Evolutionary conservation across 2,797 vertebrate species (phyloP).

Genomic region (Simalia tracyae): DNA sequence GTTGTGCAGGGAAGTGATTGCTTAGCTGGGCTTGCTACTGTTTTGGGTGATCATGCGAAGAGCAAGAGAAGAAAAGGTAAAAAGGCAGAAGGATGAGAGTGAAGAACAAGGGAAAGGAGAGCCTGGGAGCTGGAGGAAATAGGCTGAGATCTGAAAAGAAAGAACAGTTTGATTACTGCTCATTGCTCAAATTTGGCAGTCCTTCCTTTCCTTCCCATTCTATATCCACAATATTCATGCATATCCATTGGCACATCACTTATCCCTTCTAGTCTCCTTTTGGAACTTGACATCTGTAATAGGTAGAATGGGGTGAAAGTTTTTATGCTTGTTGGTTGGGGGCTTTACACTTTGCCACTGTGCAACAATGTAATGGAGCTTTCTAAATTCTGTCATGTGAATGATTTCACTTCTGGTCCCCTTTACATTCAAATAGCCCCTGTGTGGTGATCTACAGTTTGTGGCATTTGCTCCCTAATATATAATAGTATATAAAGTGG

Average conservation of each 20-base stretch:
- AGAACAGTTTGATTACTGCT: too few relatives aligned
- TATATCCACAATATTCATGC: background rate
- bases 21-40: background rate
- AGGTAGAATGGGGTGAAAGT: background rate
- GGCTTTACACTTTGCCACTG: background rate
- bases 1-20: background rate
- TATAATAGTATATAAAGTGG: slow-evolving; percentile 47
- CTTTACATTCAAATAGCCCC: background rate
- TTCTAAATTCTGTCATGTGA: background rate
- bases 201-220: background rate
- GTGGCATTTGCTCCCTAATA: slow-evolving; percentile 43
- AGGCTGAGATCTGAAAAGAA: too few relatives aligned
- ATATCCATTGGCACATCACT: background rate
- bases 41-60: background rate
- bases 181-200: background rate
- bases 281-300: background rate
- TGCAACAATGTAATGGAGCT: background rate
- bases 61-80: background rate
- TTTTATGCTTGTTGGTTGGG: background rate
- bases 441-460: background rate
- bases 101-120: background rate
- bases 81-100: background rate
- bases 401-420: background rate
- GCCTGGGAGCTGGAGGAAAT: background rate
- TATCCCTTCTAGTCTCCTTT: background rate